Evolutionary conservation across 2,113 vertebrate genomes (phyloP), one percentile per base, ranked within the genome.

Genomic region (Tapirus terrestris): DNA sequence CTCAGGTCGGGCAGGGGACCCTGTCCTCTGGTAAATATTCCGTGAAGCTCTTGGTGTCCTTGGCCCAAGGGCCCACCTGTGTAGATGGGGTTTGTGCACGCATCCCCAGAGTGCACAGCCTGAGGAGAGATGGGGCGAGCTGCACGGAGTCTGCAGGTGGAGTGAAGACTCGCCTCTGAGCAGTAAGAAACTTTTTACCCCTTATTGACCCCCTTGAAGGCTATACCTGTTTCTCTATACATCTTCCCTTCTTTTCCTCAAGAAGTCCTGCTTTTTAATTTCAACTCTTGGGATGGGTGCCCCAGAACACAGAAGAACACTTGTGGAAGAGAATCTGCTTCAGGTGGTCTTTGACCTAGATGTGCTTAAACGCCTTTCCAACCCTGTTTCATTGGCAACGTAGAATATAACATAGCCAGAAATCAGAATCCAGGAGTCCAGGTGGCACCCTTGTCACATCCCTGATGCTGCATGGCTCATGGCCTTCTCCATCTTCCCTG

Each of bases 21-120:
- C 86, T 97, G 72, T 95, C 65, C 89, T 77, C 83, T 89, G 58
- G 88, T 48, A 82, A 94, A 70, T 90, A 81, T 76, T 93, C 77
- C 1, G 5, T 72, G 95, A 84, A 92, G 53, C 75, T 56, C 82
- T 82, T 17, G 18, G 93, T 89, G 33, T 85, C 73, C 72, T 81
- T 48, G 29, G 51, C 17, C 16, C 51, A 6, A 53, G 43, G 56
- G 82, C 82, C 94, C 77, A 81, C 82, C 63, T 84, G 61, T 48
- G 61, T 25, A 85, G 45, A 25, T 7, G n/a, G 83, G 10, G 23
- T 76, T 29, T 80, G 56, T n/a, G 5, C 2, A 0, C 31, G 20
- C 17, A 23, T 53, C 75, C 58, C 65, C 86, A 60, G 45, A 72
- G 27, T 12, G 29, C 31, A 45, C 51, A n/a, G 29, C 18, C 9